Conservation (phyloP, 2,888 invertebrate genomes). For the Amblyjoppa fuscipennis region DNA sequence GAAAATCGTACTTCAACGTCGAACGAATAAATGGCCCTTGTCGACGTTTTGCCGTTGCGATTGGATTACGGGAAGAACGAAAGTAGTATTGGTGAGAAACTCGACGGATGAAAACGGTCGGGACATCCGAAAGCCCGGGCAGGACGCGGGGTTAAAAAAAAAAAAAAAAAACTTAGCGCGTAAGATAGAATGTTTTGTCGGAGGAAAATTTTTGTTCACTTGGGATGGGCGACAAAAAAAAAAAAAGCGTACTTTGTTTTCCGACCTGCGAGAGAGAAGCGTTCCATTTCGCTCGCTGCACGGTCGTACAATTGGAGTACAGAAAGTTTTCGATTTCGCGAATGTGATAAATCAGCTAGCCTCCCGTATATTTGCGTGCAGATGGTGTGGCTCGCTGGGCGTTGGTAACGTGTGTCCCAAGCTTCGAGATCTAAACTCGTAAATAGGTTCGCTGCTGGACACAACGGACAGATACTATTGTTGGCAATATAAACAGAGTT, state of each 20-base stretch:
- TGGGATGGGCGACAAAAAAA: background rate
- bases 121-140: background rate
- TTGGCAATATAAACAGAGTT: conserved; percentile 61
- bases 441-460: conserved; percentile 51
- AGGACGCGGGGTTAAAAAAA: background rate
- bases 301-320: conserved; percentile 60
- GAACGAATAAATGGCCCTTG: conserved; percentile 40
- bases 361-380: conserved; percentile 4
- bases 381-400: background rate
- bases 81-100: background rate
- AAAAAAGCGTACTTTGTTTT: conserved; percentile 8
- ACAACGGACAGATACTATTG: conserved; percentile 54
- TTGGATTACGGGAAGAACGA: background rate
- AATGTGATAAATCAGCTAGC: conserved; percentile 65
- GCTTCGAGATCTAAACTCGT: conserved; percentile 32
- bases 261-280: background rate
- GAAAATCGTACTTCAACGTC: conserved; percentile 16
- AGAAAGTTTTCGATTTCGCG: conserved; percentile 66
- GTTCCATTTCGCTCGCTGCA: background rate
- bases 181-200: conserved; percentile 20
- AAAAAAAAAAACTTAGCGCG: background rate
- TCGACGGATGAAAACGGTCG: background rate
- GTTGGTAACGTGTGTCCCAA: conserved; percentile 6
- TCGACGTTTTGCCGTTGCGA: background rate
- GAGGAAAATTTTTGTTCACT: background rate